Evolutionary conservation across 2,113 vertebrate genomes (phyloP).

Genomic region (Canis aureus): DNA sequence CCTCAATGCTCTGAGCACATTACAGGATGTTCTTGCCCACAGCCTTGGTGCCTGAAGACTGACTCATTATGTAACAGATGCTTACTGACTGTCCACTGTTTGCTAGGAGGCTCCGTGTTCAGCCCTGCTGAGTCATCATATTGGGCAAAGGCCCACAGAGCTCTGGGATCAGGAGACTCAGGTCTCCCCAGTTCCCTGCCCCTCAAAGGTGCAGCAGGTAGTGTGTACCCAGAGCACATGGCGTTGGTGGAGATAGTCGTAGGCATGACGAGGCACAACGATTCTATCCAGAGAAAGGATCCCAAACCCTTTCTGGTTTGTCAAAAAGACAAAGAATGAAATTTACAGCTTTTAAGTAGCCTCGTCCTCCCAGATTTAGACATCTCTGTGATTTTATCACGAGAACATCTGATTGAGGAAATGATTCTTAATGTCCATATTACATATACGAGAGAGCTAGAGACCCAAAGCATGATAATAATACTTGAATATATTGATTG

Average conservation of each 20-base stretch:
- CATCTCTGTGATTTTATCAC: not conserved
- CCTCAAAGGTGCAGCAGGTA: not conserved
- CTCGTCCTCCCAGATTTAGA: not conserved
- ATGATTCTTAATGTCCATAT: not conserved
- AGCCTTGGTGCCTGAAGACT: not conserved
- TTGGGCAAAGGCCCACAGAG: not conserved
- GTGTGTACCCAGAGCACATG: not conserved
- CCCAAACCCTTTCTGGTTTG: not conserved
- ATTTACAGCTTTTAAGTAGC: not conserved
- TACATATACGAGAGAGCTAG: not conserved
- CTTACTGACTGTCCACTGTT: not conserved
- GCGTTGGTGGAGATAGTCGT: not conserved
- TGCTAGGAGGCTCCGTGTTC: not conserved
- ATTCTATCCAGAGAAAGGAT: not conserved
- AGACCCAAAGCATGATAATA: not conserved
- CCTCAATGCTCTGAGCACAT: not conserved
- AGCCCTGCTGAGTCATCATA: not conserved
- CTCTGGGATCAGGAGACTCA: not conserved
- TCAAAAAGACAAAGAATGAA: conserved; percentile 3
- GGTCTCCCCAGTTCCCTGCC: not conserved
- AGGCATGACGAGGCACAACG: not conserved
- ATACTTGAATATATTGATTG: not conserved
- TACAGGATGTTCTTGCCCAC: not conserved
- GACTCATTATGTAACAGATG: not conserved
- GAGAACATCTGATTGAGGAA: not conserved